Conservation (phyloP, 2,797 vertebrate genomes). For the Eulemur rubriventer region DNA sequence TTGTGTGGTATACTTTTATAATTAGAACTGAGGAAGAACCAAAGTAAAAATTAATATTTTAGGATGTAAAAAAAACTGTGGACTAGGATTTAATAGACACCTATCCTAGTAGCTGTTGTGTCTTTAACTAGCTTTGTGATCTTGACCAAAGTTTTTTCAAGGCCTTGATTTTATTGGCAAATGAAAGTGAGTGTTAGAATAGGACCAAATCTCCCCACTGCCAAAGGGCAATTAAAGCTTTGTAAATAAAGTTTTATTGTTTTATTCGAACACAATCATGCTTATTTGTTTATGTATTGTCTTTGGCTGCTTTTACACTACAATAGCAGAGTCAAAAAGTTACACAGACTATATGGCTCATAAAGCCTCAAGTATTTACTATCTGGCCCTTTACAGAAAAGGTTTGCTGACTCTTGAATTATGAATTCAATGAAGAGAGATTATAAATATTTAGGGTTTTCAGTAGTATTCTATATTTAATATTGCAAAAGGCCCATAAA, state of each 20-base stretch:
- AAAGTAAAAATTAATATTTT: not conserved
- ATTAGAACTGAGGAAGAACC: not conserved
- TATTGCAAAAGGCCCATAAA: not conserved
- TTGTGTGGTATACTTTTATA: not conserved
- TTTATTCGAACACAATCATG: not conserved
- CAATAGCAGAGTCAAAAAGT: not conserved
- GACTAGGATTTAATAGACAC: not conserved
- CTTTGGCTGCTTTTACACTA: not conserved
- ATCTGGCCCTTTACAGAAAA: not conserved
- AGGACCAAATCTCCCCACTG: too few relatives aligned
- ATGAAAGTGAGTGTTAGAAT: not conserved
- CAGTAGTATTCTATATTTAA: not conserved
- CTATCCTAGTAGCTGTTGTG: not conserved
- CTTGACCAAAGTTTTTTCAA: not conserved
- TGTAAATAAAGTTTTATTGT: not conserved
- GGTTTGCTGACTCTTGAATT: not conserved
- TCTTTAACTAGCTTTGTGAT: not conserved
- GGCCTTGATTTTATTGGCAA: not conserved
- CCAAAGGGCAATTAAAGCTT: not conserved
- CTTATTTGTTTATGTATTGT: not conserved
- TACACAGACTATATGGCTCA: too few relatives aligned
- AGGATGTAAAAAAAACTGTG: not conserved
- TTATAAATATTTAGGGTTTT: not conserved
- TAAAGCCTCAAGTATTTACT: not conserved
- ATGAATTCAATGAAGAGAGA: not conserved